These are phyloP conservation scores for Okamejei kenojei DNA, from an alignment of 2,797 vertebrate genomes.

Conservation along the genomic window DNA sequence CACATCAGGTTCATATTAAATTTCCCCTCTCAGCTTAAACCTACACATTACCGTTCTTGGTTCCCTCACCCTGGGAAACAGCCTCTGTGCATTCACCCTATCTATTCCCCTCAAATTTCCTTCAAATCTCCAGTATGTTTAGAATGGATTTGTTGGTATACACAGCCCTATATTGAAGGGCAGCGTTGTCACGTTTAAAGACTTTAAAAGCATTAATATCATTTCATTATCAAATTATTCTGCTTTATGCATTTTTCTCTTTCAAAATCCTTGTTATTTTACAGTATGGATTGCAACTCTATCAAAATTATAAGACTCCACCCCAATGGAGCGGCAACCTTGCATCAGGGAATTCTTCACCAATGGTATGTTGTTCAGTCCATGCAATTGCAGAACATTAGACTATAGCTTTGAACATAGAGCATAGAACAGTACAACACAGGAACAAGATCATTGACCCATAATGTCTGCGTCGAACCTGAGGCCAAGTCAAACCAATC, in stretches of 20 bases:
- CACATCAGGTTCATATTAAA: too few relatives aligned
- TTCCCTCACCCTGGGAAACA: too few relatives aligned
- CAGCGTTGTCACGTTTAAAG: background rate
- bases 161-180: background rate
- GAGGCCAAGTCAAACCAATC: too few relatives aligned
- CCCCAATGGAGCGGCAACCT: constrained; percentile 69
- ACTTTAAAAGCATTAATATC: background rate
- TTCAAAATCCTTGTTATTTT: constrained; percentile 46
- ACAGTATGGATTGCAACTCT: constrained; percentile 89
- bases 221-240: background rate
- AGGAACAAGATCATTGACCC: too few relatives aligned
- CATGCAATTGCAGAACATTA: constrained; percentile 39
- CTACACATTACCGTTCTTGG: too few relatives aligned
- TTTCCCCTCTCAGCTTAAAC: too few relatives aligned
- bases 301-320: constrained; percentile 88
- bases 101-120: too few relatives aligned
- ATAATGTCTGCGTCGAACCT: too few relatives aligned
- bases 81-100: too few relatives aligned
- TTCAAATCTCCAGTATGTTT: too few relatives aligned
- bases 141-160: too few relatives aligned
- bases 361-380: constrained; percentile 70
- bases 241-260: background rate
- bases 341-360: constrained; percentile 69
- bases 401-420: constrained; percentile 29
- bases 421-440: too few relatives aligned